Conservation (phyloP, 1,140 invertebrate species). For the Drosophila pseudoananassae region DNA sequence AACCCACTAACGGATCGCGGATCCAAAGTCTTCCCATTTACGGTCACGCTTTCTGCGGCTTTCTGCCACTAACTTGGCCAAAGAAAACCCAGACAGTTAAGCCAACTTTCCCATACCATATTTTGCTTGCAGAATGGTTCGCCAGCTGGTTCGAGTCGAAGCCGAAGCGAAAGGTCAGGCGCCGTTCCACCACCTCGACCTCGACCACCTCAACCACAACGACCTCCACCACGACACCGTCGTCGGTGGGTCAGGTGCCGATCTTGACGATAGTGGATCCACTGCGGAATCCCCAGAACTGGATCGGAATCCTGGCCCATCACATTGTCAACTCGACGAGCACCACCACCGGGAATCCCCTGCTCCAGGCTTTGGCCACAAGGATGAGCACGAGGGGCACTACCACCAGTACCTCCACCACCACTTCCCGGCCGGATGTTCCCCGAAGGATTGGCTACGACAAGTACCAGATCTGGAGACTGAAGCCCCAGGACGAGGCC, state of each 20-base stretch:
- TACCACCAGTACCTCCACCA: constrained; percentile 21
- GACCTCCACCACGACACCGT: constrained; percentile 57
- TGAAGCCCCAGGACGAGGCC: constrained; percentile 69
- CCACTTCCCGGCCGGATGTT: constrained; percentile 31
- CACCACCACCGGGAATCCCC: constrained; percentile 59
- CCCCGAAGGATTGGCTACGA: constrained; percentile 66
- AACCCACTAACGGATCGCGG: constrained; percentile 31
- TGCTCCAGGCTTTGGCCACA: constrained; percentile 56
- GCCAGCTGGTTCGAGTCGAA: constrained; percentile 73
- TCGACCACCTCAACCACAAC: constrained; percentile 58
- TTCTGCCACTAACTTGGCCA: not conserved
- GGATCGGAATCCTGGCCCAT: constrained; percentile 81
- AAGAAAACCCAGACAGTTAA: not conserved
- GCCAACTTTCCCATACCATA: constrained; percentile 9
- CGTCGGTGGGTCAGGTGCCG: constrained; percentile 67
- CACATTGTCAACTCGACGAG: constrained; percentile 77
- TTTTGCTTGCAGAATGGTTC: constrained; percentile 67
- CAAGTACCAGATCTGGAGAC: constrained; percentile 81
- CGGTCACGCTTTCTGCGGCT: constrained; percentile 41
- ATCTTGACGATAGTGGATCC: constrained; percentile 80
- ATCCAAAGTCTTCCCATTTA: constrained; percentile 13
- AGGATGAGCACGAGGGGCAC: constrained; percentile 38
- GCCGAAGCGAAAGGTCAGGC: constrained; percentile 63
- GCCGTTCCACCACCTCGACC: constrained; percentile 64
- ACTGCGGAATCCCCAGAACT: constrained; percentile 78